Conservation (phyloP, 2,888 invertebrate species). For the Oxystoma pomonae region DNA sequence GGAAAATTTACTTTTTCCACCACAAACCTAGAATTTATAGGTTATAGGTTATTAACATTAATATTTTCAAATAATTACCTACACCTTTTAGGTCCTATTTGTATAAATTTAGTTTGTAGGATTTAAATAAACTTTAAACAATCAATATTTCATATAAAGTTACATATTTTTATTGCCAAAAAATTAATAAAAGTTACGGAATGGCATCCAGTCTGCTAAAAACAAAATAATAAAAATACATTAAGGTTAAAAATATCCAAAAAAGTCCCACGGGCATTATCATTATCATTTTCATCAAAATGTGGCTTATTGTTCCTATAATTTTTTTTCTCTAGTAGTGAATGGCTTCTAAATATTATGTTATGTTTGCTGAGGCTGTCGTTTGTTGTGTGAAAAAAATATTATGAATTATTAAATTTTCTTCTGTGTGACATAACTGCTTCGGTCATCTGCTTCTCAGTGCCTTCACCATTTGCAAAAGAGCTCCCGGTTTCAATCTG, state of each 20-base stretch:
- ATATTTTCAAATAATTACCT: too few relatives aligned
- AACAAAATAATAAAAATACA: constrained; percentile 17
- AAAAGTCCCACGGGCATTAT: constrained; percentile 3
- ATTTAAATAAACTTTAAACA: too few relatives aligned
- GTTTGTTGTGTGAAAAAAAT: neutral
- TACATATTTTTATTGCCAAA: too few relatives aligned
- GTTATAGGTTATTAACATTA: too few relatives aligned
- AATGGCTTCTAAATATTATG: neutral
- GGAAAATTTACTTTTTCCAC: too few relatives aligned
- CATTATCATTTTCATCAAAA: neutral
- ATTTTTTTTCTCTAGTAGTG: neutral
- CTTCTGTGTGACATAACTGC: neutral
- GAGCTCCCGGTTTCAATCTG: constrained; percentile 27
- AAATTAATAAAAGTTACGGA: too few relatives aligned
- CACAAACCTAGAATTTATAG: too few relatives aligned
- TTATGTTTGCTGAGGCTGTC: neutral
- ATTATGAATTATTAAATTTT: neutral
- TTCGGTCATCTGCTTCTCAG: constrained; percentile 22
- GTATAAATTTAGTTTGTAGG: too few relatives aligned
- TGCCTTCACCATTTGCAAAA: constrained; percentile 28
- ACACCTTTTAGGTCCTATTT: too few relatives aligned
- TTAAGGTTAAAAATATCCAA: constrained; percentile 8
- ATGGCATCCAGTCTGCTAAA: neutral
- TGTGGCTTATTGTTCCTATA: too few relatives aligned
- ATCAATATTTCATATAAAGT: too few relatives aligned